Evolutionary conservation across 2,113 vertebrate genomes (phyloP), one percentile per base, ranked within the genome.

Genomic region (Microcebus ravelobensis): DNA sequence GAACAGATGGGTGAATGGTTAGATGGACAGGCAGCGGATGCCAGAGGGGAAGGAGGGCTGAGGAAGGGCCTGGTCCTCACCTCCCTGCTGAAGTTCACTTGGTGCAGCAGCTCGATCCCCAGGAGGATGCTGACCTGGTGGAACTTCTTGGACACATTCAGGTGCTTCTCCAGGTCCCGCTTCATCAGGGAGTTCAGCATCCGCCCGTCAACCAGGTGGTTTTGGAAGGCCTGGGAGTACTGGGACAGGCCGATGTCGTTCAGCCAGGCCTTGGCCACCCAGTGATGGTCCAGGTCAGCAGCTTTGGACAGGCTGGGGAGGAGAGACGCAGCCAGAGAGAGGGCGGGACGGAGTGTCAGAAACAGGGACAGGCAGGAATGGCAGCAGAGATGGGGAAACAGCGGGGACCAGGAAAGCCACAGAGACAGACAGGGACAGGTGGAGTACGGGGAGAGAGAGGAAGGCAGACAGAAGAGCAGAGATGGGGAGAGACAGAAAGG

Each of bases 231-330:
- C 98, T 99, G 99, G 8, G 99, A 99, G 97, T 99, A 99, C 98
- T 99, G 99, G 59, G 99, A 98, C 93, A 99, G 96, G 45, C 99
- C 99, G 39, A 99, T 97, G 34, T 99, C 99, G 0, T 98, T 99
- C 82, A 99, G 97, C 99, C 99, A 99, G 81, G 99, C 99, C 95
- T 99, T 99, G 76, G 99, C 99, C 92, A 99, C 99, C 99, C 99
- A 99, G 98, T 99, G 99, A 97, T 99, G 99, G 97, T 99, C 99
- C 98, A 99, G 98, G 27, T 99, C 99, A 0, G 99, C 98, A 15
- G 99, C 99, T 96, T 99, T 99, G 74, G 99, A 99, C 93, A 99
- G 97, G 90, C 99, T 99, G 97, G 73, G 13, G 76, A 52, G 63
- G 67, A 81, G 91, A 96, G 77, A 87, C 18, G 57, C 1, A 9